Evolutionary conservation across 2,113 vertebrate species (phyloP).

Genomic region (Dascyllus trimaculatus): DNA sequence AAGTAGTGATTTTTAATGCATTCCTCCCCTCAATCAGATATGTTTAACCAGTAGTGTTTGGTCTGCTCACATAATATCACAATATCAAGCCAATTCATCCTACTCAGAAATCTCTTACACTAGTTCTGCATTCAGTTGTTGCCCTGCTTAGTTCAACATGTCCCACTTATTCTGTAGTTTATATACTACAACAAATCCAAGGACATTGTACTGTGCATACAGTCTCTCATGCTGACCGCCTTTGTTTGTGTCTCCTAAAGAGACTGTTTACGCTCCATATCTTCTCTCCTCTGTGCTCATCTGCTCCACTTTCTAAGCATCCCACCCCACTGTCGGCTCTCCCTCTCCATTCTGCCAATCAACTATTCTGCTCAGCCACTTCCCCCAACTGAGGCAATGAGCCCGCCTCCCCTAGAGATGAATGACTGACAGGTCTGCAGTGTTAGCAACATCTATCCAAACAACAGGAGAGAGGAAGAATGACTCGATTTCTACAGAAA

Average conservation of each 20-base stretch:
- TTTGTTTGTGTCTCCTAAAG: constrained; percentile 71
- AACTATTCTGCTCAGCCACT: constrained; percentile 72
- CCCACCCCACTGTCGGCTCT: constrained; percentile 57
- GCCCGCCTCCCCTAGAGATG: constrained; percentile 69
- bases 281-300: constrained; percentile 55
- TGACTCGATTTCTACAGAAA: constrained; percentile 47
- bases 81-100: constrained; percentile 31
- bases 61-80: constrained; percentile 35
- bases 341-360: constrained; percentile 70
- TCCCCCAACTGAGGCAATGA: constrained; percentile 61
- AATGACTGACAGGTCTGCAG: constrained; percentile 82
- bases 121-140: constrained; percentile 52
- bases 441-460: constrained; percentile 69
- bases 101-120: constrained; percentile 1
- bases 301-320: constrained; percentile 71
- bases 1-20: constrained; percentile 15
- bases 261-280: constrained; percentile 66
- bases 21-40: constrained; percentile 31
- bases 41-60: constrained; percentile 11
- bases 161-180: constrained; percentile 25
- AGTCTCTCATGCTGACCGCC: constrained; percentile 27
- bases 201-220: not conserved
- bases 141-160: constrained; percentile 23
- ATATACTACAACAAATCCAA: constrained; percentile 27
- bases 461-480: constrained; percentile 44